Evolutionary conservation across 2,888 invertebrate genomes (phyloP), one percentile per base, ranked within the genome.

Genomic region (Patella caerulea): DNA sequence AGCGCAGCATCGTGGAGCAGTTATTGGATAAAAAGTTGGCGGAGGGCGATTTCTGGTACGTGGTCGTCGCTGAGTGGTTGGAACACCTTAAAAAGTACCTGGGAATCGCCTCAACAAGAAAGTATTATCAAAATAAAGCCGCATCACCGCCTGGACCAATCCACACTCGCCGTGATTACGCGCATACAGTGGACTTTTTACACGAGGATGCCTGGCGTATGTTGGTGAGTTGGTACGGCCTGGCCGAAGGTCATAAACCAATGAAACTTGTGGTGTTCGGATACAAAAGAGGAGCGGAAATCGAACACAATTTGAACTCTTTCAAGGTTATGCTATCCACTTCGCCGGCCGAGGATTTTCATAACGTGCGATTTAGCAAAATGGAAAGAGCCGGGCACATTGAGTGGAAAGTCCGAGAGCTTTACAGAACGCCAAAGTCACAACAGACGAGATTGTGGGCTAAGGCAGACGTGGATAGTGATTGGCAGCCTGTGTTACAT

Each of bases 11-110:
- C 14, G 81, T 89, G 52, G 89, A 89, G 73, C 87, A 87, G 65
- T 82, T 88, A 69, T 85, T 89, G 54, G 87, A 88, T 19, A 81
- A 86, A 45, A 81, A 85, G 29, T 81, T 86, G 65, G 86, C 87
- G 17, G 88, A 89, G 80, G 89, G 88, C 12, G 89, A 89, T 65
- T 88, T 88, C 80, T 89, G 89, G 89, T 89, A 88, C 76, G 88
- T 88, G 1, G 83, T 89, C 5, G 87, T 89, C 19, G 87, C 88
- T 3, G 89, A 89, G 81, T 89, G 89, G 89, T 70, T 89, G 71
- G 88, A 89, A 76, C 88, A 89, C 74, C 77, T 88, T 65, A 89
- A 89, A 79, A 84, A 86, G 75, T 88, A 87, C 77, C 82, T 88
- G 3, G 88, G 88, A 9, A 84, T 89, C 74, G 84, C 85, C 69